Conservation (phyloP, 2,888 invertebrate species). For the Emmelina monodactyla region DNA sequence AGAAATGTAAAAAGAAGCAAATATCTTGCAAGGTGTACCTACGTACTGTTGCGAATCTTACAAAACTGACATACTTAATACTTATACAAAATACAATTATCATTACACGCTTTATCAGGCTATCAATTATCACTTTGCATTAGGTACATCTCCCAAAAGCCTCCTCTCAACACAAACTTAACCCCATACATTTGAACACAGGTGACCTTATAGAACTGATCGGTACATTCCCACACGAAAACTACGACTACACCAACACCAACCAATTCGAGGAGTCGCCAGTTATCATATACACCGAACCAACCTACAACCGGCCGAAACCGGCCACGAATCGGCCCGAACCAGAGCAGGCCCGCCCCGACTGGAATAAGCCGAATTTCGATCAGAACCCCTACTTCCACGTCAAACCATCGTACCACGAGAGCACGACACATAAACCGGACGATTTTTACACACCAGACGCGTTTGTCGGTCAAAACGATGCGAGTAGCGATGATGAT, state of each 20-base stretch:
- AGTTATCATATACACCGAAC: constrained; percentile 55
- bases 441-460: constrained; percentile 35
- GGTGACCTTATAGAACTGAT: constrained; percentile 62
- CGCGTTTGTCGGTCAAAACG: constrained; percentile 20
- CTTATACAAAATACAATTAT: too few relatives aligned
- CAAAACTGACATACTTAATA: too few relatives aligned
- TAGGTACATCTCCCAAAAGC: too few relatives aligned
- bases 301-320: constrained; percentile 32
- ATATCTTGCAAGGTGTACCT: too few relatives aligned
- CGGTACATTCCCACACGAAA: constrained; percentile 58
- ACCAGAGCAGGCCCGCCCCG: constrained; percentile 26
- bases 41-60: too few relatives aligned
- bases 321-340: constrained; percentile 23
- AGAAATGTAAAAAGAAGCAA: too few relatives aligned
- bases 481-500: constrained; percentile 46
- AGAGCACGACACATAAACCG: constrained; percentile 38
- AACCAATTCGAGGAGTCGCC: constrained; percentile 58
- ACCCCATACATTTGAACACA: constrained; percentile 31
- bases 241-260: constrained; percentile 46
- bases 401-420: constrained; percentile 58
- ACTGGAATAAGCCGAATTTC: constrained; percentile 31
- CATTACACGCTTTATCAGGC: too few relatives aligned
- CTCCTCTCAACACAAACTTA: too few relatives aligned
- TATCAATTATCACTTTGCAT: too few relatives aligned
- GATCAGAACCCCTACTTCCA: constrained; percentile 44